These are phyloP conservation scores for Limnephilus marmoratus DNA, from an alignment of 2,888 invertebrate species.

Conservation along the genomic window DNA sequence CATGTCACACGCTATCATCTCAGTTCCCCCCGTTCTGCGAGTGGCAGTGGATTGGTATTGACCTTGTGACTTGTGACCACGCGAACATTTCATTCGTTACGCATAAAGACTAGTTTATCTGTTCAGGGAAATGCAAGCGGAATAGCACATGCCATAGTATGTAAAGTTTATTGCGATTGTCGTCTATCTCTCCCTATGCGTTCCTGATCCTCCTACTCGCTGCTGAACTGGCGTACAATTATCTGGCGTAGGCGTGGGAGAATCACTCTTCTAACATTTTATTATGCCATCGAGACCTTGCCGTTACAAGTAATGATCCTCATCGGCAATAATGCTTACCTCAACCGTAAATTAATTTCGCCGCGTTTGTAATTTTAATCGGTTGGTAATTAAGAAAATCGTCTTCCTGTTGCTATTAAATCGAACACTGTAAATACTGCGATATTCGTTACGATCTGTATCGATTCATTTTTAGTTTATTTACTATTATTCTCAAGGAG, in stretches of 20 bases:
- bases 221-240: background rate
- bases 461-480: background rate
- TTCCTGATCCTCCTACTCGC: background rate
- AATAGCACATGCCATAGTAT: background rate
- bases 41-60: background rate
- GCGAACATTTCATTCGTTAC: slow-evolving; percentile 21
- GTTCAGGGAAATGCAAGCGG: background rate
- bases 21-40: background rate
- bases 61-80: slow-evolving; percentile 14
- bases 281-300: background rate
- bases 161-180: slow-evolving; percentile 3
- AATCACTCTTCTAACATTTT: background rate
- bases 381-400: background rate
- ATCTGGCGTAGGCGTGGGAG: background rate
- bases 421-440: background rate
- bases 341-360: background rate
- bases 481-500: background rate
- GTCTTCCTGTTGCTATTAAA: background rate
- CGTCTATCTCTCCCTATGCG: background rate
- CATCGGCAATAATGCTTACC: background rate
- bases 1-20: background rate
- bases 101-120: slow-evolving; percentile 12
- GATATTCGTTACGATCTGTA: background rate
- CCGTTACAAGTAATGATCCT: background rate
- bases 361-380: background rate